phyloP scores from a whole-genome alignment of 2,113 vertebrate species.

The Monopterus albus region DNA sequence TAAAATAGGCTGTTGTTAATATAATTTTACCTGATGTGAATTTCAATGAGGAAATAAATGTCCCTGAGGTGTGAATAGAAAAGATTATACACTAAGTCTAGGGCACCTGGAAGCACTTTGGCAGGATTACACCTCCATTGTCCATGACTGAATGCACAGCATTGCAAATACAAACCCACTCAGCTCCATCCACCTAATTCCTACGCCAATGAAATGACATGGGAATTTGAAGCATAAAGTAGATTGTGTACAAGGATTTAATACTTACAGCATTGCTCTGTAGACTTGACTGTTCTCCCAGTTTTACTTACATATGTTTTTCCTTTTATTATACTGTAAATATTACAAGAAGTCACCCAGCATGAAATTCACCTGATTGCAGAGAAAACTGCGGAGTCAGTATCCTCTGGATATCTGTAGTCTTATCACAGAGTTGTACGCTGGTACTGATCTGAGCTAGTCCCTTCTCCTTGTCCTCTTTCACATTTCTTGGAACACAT shows the following conservation, averaged over 20 bases:
- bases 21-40: background rate
- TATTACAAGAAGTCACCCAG: background rate
- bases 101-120: constrained; percentile 23
- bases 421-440: constrained; percentile 25
- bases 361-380: background rate
- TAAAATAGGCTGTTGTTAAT: background rate
- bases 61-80: background rate
- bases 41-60: constrained; percentile 11
- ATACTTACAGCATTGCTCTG: constrained; percentile 21
- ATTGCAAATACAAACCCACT: constrained; percentile 39
- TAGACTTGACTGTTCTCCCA: background rate
- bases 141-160: constrained; percentile 22
- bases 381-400: background rate
- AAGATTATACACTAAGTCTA: constrained; percentile 10
- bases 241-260: constrained; percentile 34
- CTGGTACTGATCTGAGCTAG: constrained; percentile 21
- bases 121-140: constrained; percentile 32
- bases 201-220: constrained; percentile 20
- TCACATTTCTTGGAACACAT: constrained; percentile 48
- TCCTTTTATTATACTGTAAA: background rate
- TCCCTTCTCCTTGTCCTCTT: constrained; percentile 21
- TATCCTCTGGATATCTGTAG: constrained; percentile 13
- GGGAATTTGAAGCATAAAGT: constrained; percentile 47
- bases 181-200: constrained; percentile 23
- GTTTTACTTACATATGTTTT: constrained; percentile 6